phyloP scores from a whole-genome alignment of 2,888 invertebrate genomes.

The Apoda limacodes region DNA sequence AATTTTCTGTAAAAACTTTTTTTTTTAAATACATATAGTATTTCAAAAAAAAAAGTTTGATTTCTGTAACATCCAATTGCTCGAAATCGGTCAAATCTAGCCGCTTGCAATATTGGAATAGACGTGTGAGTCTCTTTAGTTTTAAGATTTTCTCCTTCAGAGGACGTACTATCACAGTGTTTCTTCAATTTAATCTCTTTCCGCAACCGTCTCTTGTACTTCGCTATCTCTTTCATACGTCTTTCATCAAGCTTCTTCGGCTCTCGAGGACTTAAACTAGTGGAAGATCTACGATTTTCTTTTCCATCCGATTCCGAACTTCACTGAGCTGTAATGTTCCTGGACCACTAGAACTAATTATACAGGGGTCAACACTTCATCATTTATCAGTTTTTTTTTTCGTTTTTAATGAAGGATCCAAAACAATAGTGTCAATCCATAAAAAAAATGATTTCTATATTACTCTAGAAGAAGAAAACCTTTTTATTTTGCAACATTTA shows the following conservation, averaged over 20 bases:
- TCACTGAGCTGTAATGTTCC: no score
- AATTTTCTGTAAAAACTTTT: no score
- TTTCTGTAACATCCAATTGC: conserved; percentile 60
- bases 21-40: no score
- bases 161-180: conserved; percentile 53
- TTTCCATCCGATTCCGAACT: conserved; percentile 74
- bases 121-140: conserved; percentile 50
- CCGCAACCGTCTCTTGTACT: conserved; percentile 51
- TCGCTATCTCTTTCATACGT: conserved; percentile 57
- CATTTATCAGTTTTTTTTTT: no score
- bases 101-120: conserved; percentile 60
- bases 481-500: no score
- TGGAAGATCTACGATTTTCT: conserved; percentile 29
- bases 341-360: no score
- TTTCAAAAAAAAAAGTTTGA: conserved; percentile 58
- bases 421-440: no score
- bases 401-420: no score
- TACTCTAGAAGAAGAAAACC: no score
- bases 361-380: no score
- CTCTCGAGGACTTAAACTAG: conserved; percentile 26
- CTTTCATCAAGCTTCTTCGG: conserved; percentile 49
- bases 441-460: no score
- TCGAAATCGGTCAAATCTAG: conserved; percentile 56
- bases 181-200: conserved; percentile 57
- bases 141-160: conserved; percentile 43